These are phyloP conservation scores for Cromileptes altivelis DNA, from an alignment of 2,113 vertebrate species.

Conservation along the genomic window DNA sequence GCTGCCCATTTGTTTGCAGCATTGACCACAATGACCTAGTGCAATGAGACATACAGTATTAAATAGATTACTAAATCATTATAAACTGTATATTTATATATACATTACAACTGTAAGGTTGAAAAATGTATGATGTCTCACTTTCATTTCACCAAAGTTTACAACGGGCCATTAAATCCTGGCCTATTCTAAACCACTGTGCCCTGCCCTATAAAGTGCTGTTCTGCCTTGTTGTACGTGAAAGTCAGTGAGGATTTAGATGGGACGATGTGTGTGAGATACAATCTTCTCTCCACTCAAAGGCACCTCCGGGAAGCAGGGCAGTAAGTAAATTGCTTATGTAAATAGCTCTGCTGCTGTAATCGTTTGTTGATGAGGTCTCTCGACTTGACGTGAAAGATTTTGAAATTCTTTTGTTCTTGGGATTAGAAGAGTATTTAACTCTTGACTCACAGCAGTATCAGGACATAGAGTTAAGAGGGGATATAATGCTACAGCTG, in stretches of 20 bases:
- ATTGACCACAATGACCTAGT: neutral
- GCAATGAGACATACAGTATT: neutral
- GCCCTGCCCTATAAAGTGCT: neutral
- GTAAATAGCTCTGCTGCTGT: constrained; percentile 58
- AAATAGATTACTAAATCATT: neutral
- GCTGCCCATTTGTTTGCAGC: neutral
- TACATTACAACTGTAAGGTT: no score
- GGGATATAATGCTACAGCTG: neutral
- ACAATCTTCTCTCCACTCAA: constrained; percentile 61
- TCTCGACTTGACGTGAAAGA: neutral
- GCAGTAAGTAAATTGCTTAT: constrained; percentile 69
- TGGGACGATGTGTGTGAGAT: constrained; percentile 45
- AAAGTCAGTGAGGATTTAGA: constrained; percentile 40
- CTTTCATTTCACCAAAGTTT: neutral
- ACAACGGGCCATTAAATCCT: neutral
- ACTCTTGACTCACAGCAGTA: neutral
- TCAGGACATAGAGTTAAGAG: neutral
- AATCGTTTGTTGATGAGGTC: constrained; percentile 64
- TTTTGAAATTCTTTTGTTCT: constrained; percentile 36
- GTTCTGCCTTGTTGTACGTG: constrained; percentile 4
- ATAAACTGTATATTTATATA: neutral
- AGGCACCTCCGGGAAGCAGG: constrained; percentile 63
- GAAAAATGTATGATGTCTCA: neutral
- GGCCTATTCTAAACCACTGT: neutral
- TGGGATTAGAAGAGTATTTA: constrained; percentile 6